Percentiles rank a stretch among this genome's conserved stretches.
Evolutionary conservation across 2,113 vertebrate genomes (phyloP).

Genomic region (Anolis carolinensis): DNA sequence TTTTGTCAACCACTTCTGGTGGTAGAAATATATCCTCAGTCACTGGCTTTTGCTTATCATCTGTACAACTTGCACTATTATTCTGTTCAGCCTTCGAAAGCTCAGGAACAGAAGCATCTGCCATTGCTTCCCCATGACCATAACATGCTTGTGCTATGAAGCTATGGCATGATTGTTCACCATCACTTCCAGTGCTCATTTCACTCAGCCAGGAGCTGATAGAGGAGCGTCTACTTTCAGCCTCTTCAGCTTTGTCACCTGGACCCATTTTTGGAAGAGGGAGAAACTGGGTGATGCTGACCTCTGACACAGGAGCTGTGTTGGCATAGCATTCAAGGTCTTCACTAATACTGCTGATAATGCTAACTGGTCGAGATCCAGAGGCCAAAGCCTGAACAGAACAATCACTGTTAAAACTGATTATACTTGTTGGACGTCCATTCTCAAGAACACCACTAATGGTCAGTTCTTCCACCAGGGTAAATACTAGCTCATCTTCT

Average conservation of each 20-base stretch:
- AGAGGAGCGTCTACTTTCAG: conserved; percentile 84
- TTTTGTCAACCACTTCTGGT: conserved; percentile 73
- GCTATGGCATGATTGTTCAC: conserved; percentile 89
- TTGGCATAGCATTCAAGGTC: conserved; percentile 80
- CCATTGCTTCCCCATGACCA: conserved; percentile 88
- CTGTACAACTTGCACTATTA: conserved; percentile 61
- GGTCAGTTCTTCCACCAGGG: conserved; percentile 84
- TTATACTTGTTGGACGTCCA: conserved; percentile 88
- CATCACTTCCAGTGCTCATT: conserved; percentile 89
- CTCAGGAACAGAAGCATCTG: conserved; percentile 77
- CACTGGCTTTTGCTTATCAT: conserved; percentile 71
- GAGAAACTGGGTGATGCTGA: conserved; percentile 87
- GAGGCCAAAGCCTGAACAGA: conserved; percentile 85
- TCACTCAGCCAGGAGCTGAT: conserved; percentile 95
- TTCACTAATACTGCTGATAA: conserved; percentile 91
- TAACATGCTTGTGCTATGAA: conserved; percentile 87
- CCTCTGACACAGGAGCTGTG: conserved; percentile 86
- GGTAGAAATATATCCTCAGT: conserved; percentile 74
- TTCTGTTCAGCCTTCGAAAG: conserved; percentile 67
- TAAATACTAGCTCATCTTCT: conserved; percentile 88
- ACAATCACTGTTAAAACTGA: conserved; percentile 92
- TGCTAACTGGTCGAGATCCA: conserved; percentile 87
- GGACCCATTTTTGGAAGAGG: conserved; percentile 78
- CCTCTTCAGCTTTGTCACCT: conserved; percentile 76
- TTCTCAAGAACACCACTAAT: conserved; percentile 83